Evolutionary conservation across 2,888 invertebrate genomes (phyloP), one percentile per base, ranked within the genome.

Genomic region (Drosophila birchii): DNA sequence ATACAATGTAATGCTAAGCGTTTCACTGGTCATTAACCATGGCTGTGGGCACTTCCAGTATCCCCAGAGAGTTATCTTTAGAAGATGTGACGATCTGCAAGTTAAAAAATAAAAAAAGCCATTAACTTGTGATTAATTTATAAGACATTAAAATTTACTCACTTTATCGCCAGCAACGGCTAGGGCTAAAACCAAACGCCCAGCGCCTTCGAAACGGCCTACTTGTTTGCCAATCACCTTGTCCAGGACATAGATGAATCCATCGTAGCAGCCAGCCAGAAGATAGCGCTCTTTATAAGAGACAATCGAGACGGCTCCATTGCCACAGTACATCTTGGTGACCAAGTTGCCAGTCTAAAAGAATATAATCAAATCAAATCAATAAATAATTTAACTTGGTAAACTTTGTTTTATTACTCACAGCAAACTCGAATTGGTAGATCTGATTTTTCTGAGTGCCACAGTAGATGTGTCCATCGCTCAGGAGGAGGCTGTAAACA

Each of bases 211-310:
- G 80, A 96, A 94, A 76, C 94, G 94, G 38, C 95, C 95, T 64
- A 95, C 88, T 78, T 95, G 94, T 58, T 89, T 90, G 14, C 94
- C 92, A 2, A 92, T 91, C 68, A 91, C 91, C 64, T 89, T 92
- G 76, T 94, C 93, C 91, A 95, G 95, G 69, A 96, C 94, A 91
- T 96, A 96, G 81, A 96, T 95, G 90, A 94, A 95, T 71, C 96
- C 96, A 92, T 96, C 96, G 91, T 96, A 96, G 92, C 96, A 96
- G 78, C 96, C 96, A 47, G 95, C 95, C 92, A 95, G 93, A 44
- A 95, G 93, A 72, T 95, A 92, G 44, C 95, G 93, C 43, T 95
- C 94, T 77, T 94, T 94, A 47, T 94, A 93, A 56, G 95, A 93
- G 68, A 95, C 94, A 93, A 96, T 94, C 75, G 96, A 95, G 43